Evolutionary conservation across 1,140 invertebrate genomes (phyloP), one percentile per base, ranked within the genome.

Genomic region (Drosophila punjabiensis): DNA sequence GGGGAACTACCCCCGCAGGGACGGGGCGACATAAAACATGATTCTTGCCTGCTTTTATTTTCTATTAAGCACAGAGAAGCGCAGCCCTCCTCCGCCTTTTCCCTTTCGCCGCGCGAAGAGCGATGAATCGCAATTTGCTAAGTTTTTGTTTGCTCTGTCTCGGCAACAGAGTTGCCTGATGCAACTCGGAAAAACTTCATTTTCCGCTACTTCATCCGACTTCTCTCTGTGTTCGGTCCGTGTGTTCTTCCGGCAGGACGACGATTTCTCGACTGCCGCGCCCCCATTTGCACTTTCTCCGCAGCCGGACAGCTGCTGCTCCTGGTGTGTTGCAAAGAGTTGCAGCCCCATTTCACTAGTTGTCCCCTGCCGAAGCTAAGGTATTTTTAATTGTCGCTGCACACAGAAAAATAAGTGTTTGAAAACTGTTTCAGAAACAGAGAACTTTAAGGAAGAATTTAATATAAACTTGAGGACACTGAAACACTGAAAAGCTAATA

Each of bases 121-220:
- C 86, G 76, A 89, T 89, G 86, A 90, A 80, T 78, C 80, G 86
- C 82, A 89, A 89, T 89, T 89, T 89, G 86, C 79, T 66, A 89
- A 89, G 79, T 90, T 90, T 88, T 90, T 90, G 82, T 84, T 81
- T 75, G 68, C 81, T 74, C 71, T 69, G 69, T 35, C 70, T 62
- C 28, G 69, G 35, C 55, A 35, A 58, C 35, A 58, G 61, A 41
- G 59, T 48, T 79, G 63, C 50, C 50, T 56, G 64, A 55, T 68
- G 45, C 68, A 74, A 76, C 59, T 89, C 71, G 81, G 79, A 82
- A 85, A 88, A 89, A 89, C 85, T 89, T 86, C 79, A 90, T 90
- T 89, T 80, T 85, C 75, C 79, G 82, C 86, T 82, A 78, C 86
- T 90, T 86, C 87, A 90, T 90, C 55, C 64, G 62, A 62, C 30